Base-by-base conservation (phyloP, 2,797 vertebrate genomes). In the Ctenopoma multispine region DNA sequence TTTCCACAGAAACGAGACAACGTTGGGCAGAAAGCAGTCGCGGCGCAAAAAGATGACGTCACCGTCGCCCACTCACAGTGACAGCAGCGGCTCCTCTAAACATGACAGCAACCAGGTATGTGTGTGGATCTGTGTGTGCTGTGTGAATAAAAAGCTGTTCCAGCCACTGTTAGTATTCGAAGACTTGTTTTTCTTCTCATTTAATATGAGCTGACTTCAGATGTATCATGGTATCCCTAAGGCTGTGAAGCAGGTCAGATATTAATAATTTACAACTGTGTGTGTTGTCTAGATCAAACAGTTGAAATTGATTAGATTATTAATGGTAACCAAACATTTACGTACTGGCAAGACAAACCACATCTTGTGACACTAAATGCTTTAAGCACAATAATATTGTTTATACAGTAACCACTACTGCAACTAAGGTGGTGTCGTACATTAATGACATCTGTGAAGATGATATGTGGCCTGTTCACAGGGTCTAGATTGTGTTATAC, bases 11-110 rank as follows among this genome's bases (percentile, higher is more conserved):
- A 72, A 80, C 72, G 17, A 73, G 50, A 83, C 66, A 0, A 55
- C 79, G 13, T 64, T 36, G 29, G 71, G 75, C 53, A 56, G 48
- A 77, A 71, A 49, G 51, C 46, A 46, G 66, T 49, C 4, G 0
- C 44, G 82, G 67, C 65, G 53, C 77, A 29, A n/a, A 27, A 89
- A 80, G 82, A 93, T 93, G 91, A 89, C 89, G 7, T 87, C 92
- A 3, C 60, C 68, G 0, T 93, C 92, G 4, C 92, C 92, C 63
- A 90, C 92, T 50, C 90, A 90, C 85, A 93, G 92, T 24, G 92
- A 93, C 81, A 92, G 91, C 84, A 93, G 92, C 23, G 54, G 85
- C 80, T 93, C 92, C 31, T 91, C 90, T 2, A 93, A 90, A 58
- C 90, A 88, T 13, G 90, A 88, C 58, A 80, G 69, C 41, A 83